Base-by-base conservation (phyloP, 2,888 invertebrate genomes). In the Blomia tropicalis region DNA sequence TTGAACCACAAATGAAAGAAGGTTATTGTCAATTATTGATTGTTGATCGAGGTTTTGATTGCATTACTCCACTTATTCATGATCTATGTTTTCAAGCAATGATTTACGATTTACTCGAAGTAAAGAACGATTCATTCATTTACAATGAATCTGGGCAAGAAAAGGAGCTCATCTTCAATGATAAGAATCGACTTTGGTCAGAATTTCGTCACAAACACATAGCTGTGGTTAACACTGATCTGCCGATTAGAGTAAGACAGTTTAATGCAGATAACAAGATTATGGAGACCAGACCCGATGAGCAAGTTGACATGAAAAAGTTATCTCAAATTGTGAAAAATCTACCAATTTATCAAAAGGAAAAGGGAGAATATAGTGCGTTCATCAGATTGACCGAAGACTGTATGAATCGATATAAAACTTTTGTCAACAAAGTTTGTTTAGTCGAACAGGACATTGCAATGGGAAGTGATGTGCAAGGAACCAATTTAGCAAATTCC, bases 291-390 rank as follows among this genome's bases (percentile, higher is more conserved):
- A 66, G 70, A 19, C 71, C 80, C 77, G 73, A 73, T 65, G 93
- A 96, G 74, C 93, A 95, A 73, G 85, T 89, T 67, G 88, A 88
- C 0, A 90, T 99, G 85, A 84, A 93, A 62, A 98, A 99, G 76
- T 77, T 99, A 63, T 91, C 92, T 0, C 88, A 91, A 73, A 96
- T 99, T 93, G 93, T 99, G 70, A 99, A 99, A 77, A 96, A 96
- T 76, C 98, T 98, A 95, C 98, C 98, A 0, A 98, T 99, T 75
- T 96, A 98, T 74, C 98, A 99, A 76, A 98, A 98, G 75, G 98
- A 99, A 74, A 77, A 99, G 70, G 93, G 91, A 69, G 96, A 96
- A 77, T 99, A 98, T 76, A 90, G 93, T 17, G 95, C 96, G 19
- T 96, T 98, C 75, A 80, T 99, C 70, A 92, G 95, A 73, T 80